A percentile compares a stretch with the other conserved stretches of the same genome.
Conservation (phyloP, 2,888 invertebrate genomes). For the Argyresthia goedartella region DNA sequence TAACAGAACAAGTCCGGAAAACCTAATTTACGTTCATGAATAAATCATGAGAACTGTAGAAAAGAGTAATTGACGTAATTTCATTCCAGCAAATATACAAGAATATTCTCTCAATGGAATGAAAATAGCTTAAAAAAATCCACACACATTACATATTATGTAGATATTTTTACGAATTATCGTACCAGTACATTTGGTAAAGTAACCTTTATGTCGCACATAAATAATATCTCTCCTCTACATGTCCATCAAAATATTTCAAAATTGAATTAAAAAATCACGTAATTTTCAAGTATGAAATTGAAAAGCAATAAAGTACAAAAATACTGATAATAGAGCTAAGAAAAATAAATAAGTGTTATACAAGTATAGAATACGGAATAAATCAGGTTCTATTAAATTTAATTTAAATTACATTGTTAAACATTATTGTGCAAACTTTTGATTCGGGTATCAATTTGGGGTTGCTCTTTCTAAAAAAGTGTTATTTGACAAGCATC, state of each 20-base stretch:
- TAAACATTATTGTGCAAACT: too few relatives aligned
- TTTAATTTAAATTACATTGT: too few relatives aligned
- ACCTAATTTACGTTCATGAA: neutral
- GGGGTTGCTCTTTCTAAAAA: too few relatives aligned
- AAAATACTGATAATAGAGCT: too few relatives aligned
- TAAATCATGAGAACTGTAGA: neutral
- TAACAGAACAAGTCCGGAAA: too few relatives aligned
- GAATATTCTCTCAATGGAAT: neutral
- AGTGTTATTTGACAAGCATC: too few relatives aligned
- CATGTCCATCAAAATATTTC: neutral
- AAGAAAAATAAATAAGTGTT: too few relatives aligned
- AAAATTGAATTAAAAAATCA: neutral
- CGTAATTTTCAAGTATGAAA: neutral
- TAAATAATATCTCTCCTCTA: neutral
- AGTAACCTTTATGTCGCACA: neutral
- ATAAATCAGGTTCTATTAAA: too few relatives aligned
- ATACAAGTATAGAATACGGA: too few relatives aligned
- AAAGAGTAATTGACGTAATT: neutral
- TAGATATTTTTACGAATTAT: too few relatives aligned
- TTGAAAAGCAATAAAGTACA: too few relatives aligned
- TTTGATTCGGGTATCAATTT: too few relatives aligned
- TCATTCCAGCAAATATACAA: neutral
- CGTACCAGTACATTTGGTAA: neutral
- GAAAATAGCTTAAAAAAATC: neutral
- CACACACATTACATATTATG: neutral